Evolutionary conservation across 2,888 invertebrate genomes (phyloP).

Genomic region (Ryuthela nishihirai): DNA sequence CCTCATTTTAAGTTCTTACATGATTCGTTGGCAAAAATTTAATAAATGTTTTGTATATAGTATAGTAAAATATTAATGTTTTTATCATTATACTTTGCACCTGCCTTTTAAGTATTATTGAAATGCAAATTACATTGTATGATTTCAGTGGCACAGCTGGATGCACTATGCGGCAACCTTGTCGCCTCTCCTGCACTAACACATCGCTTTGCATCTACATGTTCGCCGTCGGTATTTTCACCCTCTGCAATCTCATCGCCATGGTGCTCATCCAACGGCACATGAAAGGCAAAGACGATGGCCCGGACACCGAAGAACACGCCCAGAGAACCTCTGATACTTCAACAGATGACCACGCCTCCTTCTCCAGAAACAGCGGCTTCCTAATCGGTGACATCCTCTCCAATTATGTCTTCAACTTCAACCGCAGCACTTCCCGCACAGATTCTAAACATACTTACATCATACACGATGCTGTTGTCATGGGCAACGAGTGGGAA

Average conservation of each 20-base stretch:
- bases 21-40: no score
- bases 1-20: no score
- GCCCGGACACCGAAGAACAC: no score
- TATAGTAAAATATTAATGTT: no score
- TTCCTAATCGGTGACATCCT: slow-evolving; percentile 26
- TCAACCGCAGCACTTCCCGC: slow-evolving; percentile 32
- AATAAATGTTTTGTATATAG: no score
- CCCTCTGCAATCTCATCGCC: slow-evolving; percentile 29
- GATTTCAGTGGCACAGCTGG: no score
- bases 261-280: slow-evolving; percentile 22
- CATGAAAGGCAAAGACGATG: slow-evolving; percentile 4
- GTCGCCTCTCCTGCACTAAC: slow-evolving; percentile 23
- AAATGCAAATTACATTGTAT: no score
- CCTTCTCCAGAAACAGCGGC: no score
- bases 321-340: no score
- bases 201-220: slow-evolving; percentile 26
- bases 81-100: no score
- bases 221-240: slow-evolving; percentile 27
- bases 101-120: no score
- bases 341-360: no score
- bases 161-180: slow-evolving; percentile 34
- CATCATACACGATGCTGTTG: slow-evolving; percentile 68
- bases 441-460: slow-evolving; percentile 50
- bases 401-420: slow-evolving; percentile 26
- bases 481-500: slow-evolving; percentile 64